Evolutionary conservation across 2,113 vertebrate genomes (phyloP), one percentile per base, ranked within the genome.

Genomic region (Chlamydotis undulata): DNA sequence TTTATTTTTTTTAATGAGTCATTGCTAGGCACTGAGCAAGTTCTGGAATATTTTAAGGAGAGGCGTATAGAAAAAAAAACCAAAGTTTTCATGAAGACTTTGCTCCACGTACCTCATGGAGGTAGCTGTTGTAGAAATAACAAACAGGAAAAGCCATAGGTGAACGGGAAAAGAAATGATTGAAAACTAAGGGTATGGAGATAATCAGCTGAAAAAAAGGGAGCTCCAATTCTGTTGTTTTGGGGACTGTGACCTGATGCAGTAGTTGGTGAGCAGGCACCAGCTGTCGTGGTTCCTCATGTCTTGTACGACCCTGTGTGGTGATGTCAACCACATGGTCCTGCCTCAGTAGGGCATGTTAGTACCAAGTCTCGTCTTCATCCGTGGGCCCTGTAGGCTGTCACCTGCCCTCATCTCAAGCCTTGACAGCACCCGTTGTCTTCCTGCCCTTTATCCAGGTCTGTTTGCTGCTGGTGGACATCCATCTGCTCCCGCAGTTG

Each of bases 1-100:
- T 68, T 61, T 78, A 56, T 94, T 94, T 67, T 94, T 94, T 94
- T 87, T 88, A 86, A 86, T 55, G 60, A 90, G 43, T 89, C 83
- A 52, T 56, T 87, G 7, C 39, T 75, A 56, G 45, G 59, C 37
- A 35, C 23, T 63, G 50, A 70, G 77, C 28, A 37, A 85, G 33
- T 56, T 35, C 41, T 50, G n/a, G 52, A 77, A 22, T 79, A 50
- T 61, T 91, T 76, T 61, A 76, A 93, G 60, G 31, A 53, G 45
- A 64, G 7, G 5, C 29, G 14, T 37, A 10, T n/a, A 33, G 17
- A 41, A 56, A 35, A 17, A 15, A 17, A 15, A 31, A 19, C 1
- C 7, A 7, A 14, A 69, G 37, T 10, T 74, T 79, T 87, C 23
- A 3, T 37, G 39, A 53, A 39, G 24, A 14, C 7, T 81, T 87